Conservation (phyloP, 2,888 invertebrate species). For the Plagiodera versicolora region DNA sequence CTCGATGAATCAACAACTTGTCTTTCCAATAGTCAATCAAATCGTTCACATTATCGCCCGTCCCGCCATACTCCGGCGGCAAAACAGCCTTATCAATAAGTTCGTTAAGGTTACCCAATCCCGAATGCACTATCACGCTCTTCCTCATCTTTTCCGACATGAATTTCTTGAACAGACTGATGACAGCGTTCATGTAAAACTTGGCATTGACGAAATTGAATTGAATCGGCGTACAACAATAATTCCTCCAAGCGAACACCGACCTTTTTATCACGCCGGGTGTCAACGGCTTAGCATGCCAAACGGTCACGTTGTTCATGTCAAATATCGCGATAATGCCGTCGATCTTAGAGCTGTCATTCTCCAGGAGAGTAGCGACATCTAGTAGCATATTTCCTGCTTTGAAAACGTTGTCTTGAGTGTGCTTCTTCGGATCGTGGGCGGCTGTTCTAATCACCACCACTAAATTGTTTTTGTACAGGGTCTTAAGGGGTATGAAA, state of each 20-base stretch:
- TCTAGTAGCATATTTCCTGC: slow-evolving; percentile 66
- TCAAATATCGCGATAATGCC: slow-evolving; percentile 67
- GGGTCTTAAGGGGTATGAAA: slow-evolving; percentile 58
- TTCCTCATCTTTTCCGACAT: slow-evolving; percentile 63
- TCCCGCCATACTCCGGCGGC: slow-evolving; percentile 64
- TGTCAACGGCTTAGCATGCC: slow-evolving; percentile 57
- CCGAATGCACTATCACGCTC: slow-evolving; percentile 60
- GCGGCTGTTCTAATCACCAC: slow-evolving; percentile 62
- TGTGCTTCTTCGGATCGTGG: slow-evolving; percentile 62
- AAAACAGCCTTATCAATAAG: slow-evolving; percentile 57
- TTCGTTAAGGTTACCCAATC: slow-evolving; percentile 54
- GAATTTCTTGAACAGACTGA: slow-evolving; percentile 67
- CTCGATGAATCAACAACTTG: slow-evolving; percentile 49
- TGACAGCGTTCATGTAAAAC: slow-evolving; percentile 65
- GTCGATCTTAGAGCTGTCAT: slow-evolving; percentile 53
- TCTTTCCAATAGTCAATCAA: slow-evolving; percentile 57
- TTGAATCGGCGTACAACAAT: slow-evolving; percentile 67
- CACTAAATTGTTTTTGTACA: slow-evolving; percentile 57
- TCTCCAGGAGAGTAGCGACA: slow-evolving; percentile 55
- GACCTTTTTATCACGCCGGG: slow-evolving; percentile 62
- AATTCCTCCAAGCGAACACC: slow-evolving; percentile 69
- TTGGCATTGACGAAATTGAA: slow-evolving; percentile 69
- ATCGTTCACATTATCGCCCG: slow-evolving; percentile 50
- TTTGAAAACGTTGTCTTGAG: slow-evolving; percentile 65
- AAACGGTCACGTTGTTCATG: slow-evolving; percentile 60